Conservation (phyloP, 2,797 vertebrate genomes). For the Eidolon dupreanum region DNA sequence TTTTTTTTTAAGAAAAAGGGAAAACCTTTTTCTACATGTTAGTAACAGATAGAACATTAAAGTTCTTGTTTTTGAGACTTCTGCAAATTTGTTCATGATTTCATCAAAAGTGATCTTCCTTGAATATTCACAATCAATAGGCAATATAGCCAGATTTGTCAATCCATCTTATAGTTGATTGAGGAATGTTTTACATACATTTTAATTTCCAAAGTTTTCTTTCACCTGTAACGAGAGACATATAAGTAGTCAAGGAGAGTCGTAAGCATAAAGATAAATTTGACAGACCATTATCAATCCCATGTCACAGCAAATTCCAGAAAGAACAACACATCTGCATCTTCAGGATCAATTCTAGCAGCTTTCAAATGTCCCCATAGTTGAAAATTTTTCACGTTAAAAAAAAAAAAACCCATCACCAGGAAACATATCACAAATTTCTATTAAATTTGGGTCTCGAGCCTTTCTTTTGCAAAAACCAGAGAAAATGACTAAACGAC, state of each 20-base stretch:
- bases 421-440: not conserved
- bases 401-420: not conserved
- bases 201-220: conserved; percentile 18
- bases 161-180: too few species aligned
- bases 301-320: not conserved
- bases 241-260: not conserved
- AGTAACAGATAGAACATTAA: not conserved
- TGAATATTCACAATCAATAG: not conserved
- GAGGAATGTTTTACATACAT: not conserved
- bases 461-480: not conserved
- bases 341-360: not conserved
- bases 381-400: not conserved
- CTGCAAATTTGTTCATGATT: not conserved
- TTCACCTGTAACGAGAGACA: not conserved
- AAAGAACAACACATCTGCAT: not conserved
- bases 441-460: not conserved
- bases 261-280: not conserved
- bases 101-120: not conserved
- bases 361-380: not conserved
- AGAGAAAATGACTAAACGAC: not conserved
- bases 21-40: not conserved
- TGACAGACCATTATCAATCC: not conserved
- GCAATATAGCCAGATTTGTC: not conserved
- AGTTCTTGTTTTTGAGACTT: conserved; percentile 8
- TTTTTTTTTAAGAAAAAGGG: not conserved